Base-by-base conservation (phyloP, 2,797 vertebrate genomes). In the Microctenopoma stevenorrisi region DNA sequence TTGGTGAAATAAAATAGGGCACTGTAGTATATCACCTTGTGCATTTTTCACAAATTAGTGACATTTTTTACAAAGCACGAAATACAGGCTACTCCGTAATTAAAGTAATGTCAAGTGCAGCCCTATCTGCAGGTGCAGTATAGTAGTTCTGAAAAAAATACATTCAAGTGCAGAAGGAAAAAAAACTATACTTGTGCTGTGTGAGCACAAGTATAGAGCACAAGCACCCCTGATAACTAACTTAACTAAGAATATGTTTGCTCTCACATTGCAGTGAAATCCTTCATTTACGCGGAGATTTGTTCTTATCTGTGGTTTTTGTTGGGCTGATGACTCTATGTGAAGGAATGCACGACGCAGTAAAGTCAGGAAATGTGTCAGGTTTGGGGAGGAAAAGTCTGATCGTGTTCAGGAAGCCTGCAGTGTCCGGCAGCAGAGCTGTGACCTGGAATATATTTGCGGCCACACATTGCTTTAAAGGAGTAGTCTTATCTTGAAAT, bases 311-410 rank as follows among this genome's bases (percentile, higher is more conserved):
- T 25, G 44, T 43, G 46, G 25, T 18, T 28, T 73, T 73, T 60
- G 48, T 85, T 64, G 52, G 28, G 11, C 30, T 40, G 65, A 47
- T 86, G 86, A 90, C 76, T 91, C 86, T 83, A 81, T 72, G 68
- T 86, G 85, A 69, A 89, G 76, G 89, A 91, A 90, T 91, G 86
- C 22, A 40, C 40, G 2, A 49, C 40, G 47, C 52, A 65, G 75
- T 70, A 75, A 81, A 78, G 68, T 56, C 90, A 91, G 92, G 91
- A 93, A 92, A 90, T 76, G 80, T 81, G 78, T 77, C 69, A 72
- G 78, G 83, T 81, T 55, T 44, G 40, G 50, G 74, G 79, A 89
- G 90, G 90, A 92, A 91, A 87, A 48, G 83, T 66, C 78, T 49
- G 79, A 72, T 40, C 2, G 51, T 76, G 72, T 78, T 77, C 90